Conservation (phyloP, 2,797 vertebrate species). For the Acomys russatus region DNA sequence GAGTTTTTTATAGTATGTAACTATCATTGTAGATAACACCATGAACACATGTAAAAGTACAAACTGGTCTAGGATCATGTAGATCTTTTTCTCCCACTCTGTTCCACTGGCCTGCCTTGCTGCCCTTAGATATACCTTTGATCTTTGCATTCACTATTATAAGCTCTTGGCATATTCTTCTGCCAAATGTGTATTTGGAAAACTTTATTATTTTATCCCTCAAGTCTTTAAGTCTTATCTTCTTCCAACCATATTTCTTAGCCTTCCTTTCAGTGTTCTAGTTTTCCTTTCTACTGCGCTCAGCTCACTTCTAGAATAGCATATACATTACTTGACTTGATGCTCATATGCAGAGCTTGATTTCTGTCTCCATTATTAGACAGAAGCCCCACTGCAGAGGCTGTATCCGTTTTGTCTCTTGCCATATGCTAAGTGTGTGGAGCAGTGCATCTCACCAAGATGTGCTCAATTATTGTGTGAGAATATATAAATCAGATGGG, state of each 20-base stretch:
- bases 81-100: background rate
- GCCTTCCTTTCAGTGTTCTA: background rate
- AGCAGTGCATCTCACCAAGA: background rate
- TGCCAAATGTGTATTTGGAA: background rate
- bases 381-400: background rate
- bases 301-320: background rate
- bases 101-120: no score
- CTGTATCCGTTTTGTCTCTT: background rate
- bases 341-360: background rate
- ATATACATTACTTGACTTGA: background rate
- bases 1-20: background rate
- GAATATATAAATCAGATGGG: background rate
- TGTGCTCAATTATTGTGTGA: background rate
- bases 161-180: background rate
- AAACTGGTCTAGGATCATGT: background rate
- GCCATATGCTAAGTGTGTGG: background rate
- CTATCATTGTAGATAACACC: background rate
- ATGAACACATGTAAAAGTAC: background rate
- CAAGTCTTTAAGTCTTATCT: background rate
- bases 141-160: background rate
- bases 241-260: background rate
- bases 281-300: background rate
- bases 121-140: background rate
- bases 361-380: background rate
- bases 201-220: background rate